Evolutionary conservation across 2,113 vertebrate species (phyloP).

Genomic region (Hippoglossus stenolepis): DNA sequence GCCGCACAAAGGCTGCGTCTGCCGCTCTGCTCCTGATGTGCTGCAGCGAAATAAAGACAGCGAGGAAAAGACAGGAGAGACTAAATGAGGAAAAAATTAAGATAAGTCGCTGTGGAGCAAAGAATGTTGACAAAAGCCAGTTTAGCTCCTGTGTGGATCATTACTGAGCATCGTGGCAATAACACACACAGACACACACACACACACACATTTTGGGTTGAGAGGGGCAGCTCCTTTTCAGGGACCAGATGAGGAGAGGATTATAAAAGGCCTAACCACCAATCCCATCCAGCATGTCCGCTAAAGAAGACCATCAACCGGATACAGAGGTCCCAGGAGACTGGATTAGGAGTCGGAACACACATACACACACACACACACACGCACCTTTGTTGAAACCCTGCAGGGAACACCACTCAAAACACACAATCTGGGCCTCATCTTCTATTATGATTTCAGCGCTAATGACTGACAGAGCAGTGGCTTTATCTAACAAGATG

Average conservation of each 20-base stretch:
- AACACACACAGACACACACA: not conserved
- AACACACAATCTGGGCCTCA: constrained; percentile 23
- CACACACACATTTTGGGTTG: constrained; percentile 27
- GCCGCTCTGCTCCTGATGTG: constrained; percentile 19
- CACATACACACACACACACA: constrained; percentile 36
- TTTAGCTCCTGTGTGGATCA: constrained; percentile 23
- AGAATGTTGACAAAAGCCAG: constrained; percentile 22
- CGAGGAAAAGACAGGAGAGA: not conserved
- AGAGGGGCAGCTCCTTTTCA: constrained; percentile 52
- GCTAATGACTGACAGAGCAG: constrained; percentile 36
- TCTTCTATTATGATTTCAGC: constrained; percentile 33
- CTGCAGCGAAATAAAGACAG: constrained; percentile 12
- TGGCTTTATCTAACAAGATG: constrained; percentile 2
- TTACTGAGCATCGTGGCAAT: constrained; percentile 19
- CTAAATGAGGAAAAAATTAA: not conserved
- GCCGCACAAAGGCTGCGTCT: constrained; percentile 12
- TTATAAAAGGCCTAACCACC: constrained; percentile 43
- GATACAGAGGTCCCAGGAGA: constrained; percentile 56
- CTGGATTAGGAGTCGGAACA: constrained; percentile 51
- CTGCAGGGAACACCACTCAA: constrained; percentile 49
- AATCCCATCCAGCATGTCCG: constrained; percentile 57
- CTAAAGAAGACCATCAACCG: constrained; percentile 58
- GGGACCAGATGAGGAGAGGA: constrained; percentile 63
- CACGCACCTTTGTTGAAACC: constrained; percentile 44
- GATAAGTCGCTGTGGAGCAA: constrained; percentile 11